phyloP scores from a whole-genome alignment of 1,140 invertebrate species.

The Cepaea nemoralis region DNA sequence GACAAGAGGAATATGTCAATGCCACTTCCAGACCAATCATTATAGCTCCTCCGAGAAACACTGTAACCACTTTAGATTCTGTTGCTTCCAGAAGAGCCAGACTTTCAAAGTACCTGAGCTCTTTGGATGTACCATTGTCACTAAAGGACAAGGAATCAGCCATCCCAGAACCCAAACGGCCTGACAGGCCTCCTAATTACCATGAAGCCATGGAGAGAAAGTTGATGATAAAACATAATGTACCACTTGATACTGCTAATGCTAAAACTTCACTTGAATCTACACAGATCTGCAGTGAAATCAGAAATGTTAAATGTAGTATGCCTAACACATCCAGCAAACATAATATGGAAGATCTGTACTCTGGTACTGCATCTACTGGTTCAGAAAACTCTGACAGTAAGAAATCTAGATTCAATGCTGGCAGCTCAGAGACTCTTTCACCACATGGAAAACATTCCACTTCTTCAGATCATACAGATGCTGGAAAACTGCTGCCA shows the following conservation, averaged over 20 bases:
- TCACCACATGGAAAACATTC: conserved; percentile 8
- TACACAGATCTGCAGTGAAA: conserved; percentile 60
- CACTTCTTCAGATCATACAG: conserved; percentile 6
- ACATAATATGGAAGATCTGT: too few species aligned
- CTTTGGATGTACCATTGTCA: not conserved
- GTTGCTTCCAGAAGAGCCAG: not conserved
- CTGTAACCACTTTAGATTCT: not conserved
- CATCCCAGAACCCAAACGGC: not conserved
- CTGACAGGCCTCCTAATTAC: conserved; percentile 64
- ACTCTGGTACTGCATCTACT: too few species aligned
- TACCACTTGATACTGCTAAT: conserved; percentile 60
- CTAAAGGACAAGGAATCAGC: not conserved
- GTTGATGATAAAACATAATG: conserved; percentile 55
- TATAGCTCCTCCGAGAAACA: not conserved
- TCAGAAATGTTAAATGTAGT: not conserved
- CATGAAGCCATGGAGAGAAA: conserved; percentile 63
- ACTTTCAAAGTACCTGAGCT: not conserved
- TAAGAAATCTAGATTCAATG: not conserved
- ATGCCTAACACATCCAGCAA: too few species aligned
- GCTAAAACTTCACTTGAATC: conserved; percentile 72
- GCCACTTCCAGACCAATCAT: not conserved
- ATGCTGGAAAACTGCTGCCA: not conserved
- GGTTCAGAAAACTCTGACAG: not conserved
- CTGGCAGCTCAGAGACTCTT: not conserved
- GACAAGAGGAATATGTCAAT: not conserved